Evolutionary conservation across 2,888 invertebrate genomes (phyloP), one percentile per base, ranked within the genome.

Genomic region (Ophioninae sp.): DNA sequence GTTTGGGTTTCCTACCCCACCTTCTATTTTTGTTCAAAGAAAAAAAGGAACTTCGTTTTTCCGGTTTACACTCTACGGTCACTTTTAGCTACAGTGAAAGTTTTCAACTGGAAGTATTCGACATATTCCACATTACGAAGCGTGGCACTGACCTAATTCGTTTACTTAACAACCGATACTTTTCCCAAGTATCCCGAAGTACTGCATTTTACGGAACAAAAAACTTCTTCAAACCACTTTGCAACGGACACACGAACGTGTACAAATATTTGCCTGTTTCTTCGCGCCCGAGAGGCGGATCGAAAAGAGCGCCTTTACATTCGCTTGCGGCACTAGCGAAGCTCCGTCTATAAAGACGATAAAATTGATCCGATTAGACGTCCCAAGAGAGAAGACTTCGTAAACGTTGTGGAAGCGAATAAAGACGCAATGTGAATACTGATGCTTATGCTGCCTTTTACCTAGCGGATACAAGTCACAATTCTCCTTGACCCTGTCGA

Each of bases 351-450:
- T 20, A 51, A 41, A 51, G 51, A 56, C 41, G 17, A 44, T 68
- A 17, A 22, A 69, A 56, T 69, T 56, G 56, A 69, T 69, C 69
- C 8, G 17, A 69, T 69, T 56, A 69, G 23, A 56, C n/a, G 51
- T 51, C 23, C 30, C 56, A 8, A 69, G 7, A n/a, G 30, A 51
- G 69, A 56, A 51, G 56, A 30, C 23, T 69, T 56, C 56, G 30
- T 56, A 30, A 69, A 30, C 69, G 56, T 23, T 3, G 56, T 30
- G 56, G 51, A 56, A 56, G n/a, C 1, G 51, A 69, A 69, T 56
- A 30, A 23, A 69, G 30, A 69, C 23, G 56, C n/a, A 56, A 51
- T n/a, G 51, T 56, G 69, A 23, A 69, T 30, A 56, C 30, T 56
- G n/a, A 69, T 69, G 56, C 23, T n/a, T n/a, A 13, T 30, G 69